Percentiles rank a stretch among this genome's conserved stretches.
These are phyloP conservation scores for Trichomalopsis sarcophagae DNA, from an alignment of 1,140 invertebrate species.

Conservation along the genomic window DNA sequence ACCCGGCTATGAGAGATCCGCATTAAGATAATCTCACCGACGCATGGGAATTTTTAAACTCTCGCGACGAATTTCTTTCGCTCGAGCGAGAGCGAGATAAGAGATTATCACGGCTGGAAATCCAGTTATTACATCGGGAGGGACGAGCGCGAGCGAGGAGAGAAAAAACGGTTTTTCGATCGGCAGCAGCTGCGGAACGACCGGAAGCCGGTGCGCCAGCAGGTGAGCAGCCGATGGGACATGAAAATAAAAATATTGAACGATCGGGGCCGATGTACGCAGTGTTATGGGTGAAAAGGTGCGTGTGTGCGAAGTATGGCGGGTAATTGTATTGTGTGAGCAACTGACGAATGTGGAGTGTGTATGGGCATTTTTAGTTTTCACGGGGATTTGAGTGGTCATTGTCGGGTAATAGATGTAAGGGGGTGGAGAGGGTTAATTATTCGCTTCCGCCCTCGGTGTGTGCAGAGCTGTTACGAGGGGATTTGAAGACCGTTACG, in stretches of 20 bases:
- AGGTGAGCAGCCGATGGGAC: conserved; percentile 53
- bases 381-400: not conserved
- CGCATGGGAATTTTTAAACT: not conserved
- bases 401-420: not conserved
- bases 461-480: not conserved
- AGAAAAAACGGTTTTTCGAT: conserved; percentile 45
- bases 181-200: conserved; percentile 33
- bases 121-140: not conserved
- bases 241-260: conserved; percentile 23
- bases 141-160: not conserved
- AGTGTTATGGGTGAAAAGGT: not conserved
- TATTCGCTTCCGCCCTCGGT: not conserved
- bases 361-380: not conserved
- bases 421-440: not conserved
- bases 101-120: not conserved
- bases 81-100: not conserved
- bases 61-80: not conserved
- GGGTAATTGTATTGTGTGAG: not conserved
- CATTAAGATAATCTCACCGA: not conserved
- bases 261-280: not conserved
- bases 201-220: conserved; percentile 57
- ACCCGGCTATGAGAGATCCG: not conserved
- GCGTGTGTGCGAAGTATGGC: too few species aligned
- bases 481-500: not conserved
- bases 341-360: not conserved